A percentile compares a stretch with the other conserved stretches of the same genome.
phyloP scores from a whole-genome alignment of 2,113 vertebrate genomes.

The Micromys minutus region DNA sequence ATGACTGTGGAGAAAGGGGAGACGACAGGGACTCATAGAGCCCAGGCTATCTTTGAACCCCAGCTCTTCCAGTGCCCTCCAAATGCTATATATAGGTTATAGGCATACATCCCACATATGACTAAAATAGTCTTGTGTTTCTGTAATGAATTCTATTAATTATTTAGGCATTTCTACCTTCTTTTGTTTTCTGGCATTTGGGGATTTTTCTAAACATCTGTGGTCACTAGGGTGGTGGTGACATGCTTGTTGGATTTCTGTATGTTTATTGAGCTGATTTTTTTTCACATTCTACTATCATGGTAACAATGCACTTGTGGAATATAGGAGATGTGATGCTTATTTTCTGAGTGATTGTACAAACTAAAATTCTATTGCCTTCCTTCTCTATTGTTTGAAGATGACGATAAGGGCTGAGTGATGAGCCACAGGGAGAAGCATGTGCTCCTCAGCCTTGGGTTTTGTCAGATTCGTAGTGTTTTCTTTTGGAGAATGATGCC shows the following conservation, averaged over 20 bases:
- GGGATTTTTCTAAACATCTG: not conserved
- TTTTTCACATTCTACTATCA: not conserved
- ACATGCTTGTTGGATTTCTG: not conserved
- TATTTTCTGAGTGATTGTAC: not conserved
- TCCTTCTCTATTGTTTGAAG: not conserved
- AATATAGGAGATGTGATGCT: not conserved
- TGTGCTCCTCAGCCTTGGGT: not conserved
- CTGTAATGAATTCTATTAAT: constrained; percentile 2
- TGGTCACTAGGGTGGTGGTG: not conserved
- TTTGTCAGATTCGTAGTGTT: not conserved
- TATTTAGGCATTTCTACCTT: constrained; percentile 6
- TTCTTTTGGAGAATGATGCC: not conserved
- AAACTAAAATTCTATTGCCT: not conserved
- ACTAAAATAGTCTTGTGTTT: constrained; percentile 11
- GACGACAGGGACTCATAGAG: not conserved
- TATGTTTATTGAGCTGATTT: not conserved
- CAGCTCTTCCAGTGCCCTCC: not conserved
- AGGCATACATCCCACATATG: not conserved
- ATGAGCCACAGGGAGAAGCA: not conserved
- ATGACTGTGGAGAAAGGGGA: not conserved
- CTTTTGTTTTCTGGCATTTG: constrained; percentile 20
- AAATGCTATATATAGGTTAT: not conserved
- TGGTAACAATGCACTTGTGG: not conserved
- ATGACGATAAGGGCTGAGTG: not conserved
- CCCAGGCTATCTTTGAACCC: not conserved